Conservation (phyloP, 37 sponge, comb jelly and placozoan genomes). For the Hexactinellida sp. region DNA sequence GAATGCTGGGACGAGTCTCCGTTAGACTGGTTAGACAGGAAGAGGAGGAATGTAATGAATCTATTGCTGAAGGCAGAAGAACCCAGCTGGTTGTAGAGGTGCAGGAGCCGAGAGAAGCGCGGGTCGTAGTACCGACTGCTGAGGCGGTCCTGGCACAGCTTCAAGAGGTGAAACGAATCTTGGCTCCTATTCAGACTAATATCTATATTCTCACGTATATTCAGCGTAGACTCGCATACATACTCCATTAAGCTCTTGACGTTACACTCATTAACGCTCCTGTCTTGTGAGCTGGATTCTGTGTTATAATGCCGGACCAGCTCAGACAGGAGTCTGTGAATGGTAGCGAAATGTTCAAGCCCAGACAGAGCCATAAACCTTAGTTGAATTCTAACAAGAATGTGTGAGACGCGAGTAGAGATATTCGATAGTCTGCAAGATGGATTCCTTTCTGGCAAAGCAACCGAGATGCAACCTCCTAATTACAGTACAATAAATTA, state of each 20-base stretch:
- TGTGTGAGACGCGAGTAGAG: too few species aligned
- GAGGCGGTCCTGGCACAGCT: not conserved
- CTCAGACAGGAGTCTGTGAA: not conserved
- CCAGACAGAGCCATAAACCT: not conserved
- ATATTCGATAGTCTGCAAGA: too few species aligned
- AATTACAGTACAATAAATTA: not conserved
- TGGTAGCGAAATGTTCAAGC: not conserved
- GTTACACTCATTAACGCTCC: not conserved
- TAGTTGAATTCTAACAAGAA: too few species aligned
- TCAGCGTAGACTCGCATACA: not conserved
- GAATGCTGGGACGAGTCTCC: not conserved
- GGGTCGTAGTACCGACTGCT: not conserved
- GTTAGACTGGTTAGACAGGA: not conserved
- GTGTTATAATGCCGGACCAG: not conserved
- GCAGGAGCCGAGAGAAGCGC: not conserved
- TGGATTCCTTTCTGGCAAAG: too few species aligned
- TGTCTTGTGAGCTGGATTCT: not conserved
- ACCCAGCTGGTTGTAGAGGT: not conserved
- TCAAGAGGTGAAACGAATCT: not conserved
- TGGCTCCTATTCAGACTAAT: not conserved
- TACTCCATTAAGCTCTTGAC: not conserved
- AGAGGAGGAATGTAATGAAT: not conserved
- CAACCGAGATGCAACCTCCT: not conserved
- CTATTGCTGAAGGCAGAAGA: not conserved
- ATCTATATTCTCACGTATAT: not conserved